Percentiles rank a stretch among this genome's conserved stretches.
These are phyloP conservation scores for Sycophaga agraensis DNA, from an alignment of 1,140 invertebrate genomes.

Conservation along the genomic window DNA sequence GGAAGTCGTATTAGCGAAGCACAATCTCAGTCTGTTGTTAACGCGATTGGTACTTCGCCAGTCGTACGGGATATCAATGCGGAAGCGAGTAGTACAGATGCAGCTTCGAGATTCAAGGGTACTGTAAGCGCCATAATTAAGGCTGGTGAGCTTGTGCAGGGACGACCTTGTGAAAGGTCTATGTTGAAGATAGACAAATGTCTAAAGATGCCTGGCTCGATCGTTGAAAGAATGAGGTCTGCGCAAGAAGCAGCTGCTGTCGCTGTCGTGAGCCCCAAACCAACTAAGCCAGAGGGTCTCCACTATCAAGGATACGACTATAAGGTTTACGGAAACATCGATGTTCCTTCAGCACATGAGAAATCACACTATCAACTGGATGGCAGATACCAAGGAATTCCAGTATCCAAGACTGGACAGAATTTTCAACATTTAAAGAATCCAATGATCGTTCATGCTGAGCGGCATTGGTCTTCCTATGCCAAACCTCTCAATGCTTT, in stretches of 20 bases:
- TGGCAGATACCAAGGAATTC: constrained; percentile 45
- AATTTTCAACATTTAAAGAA: constrained; percentile 36
- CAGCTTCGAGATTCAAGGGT: constrained; percentile 36
- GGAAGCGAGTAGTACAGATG: not conserved
- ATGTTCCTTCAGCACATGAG: constrained; percentile 39
- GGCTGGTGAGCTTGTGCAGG: constrained; percentile 41
- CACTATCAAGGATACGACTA: constrained; percentile 53
- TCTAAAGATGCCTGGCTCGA: not conserved
- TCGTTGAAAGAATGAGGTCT: constrained; percentile 48
- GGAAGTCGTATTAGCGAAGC: too few relatives aligned
- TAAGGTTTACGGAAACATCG: constrained; percentile 52
- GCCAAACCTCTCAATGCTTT: constrained; percentile 39
- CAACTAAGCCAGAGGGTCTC: constrained; percentile 51
- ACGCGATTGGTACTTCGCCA: not conserved
- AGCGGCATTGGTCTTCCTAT: constrained; percentile 41
- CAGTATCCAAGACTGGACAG: constrained; percentile 37
- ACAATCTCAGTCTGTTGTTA: too few relatives aligned
- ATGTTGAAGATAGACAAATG: constrained; percentile 25
- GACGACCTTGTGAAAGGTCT: constrained; percentile 42
- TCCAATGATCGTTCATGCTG: constrained; percentile 32
- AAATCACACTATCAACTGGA: constrained; percentile 40
- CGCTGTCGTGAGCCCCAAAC: too few relatives aligned
- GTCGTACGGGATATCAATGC: not conserved
- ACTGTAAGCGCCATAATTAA: constrained; percentile 43
- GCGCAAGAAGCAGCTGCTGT: constrained; percentile 44